Evolutionary conservation across 92 coral and sea anemone genomes (phyloP).

Genomic region (Anthopleura xanthogrammica): DNA sequence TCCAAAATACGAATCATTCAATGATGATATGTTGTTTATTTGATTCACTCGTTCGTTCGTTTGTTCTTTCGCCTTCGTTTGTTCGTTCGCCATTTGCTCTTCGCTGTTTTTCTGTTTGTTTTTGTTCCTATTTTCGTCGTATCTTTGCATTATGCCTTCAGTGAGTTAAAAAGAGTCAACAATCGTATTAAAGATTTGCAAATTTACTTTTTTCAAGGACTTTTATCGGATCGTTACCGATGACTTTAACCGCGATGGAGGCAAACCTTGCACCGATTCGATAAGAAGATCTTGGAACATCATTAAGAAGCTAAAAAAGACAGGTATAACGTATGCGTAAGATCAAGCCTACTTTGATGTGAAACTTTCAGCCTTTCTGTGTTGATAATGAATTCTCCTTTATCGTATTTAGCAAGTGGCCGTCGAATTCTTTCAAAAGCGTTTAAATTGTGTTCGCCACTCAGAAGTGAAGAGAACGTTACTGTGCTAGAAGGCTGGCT

Average conservation of each 20-base stretch:
- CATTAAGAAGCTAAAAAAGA: conserved; percentile 59
- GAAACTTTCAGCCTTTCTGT: not conserved
- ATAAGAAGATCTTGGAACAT: conserved; percentile 79
- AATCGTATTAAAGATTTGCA: no score
- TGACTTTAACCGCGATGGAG: conserved; percentile 79
- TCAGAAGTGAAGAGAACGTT: conserved; percentile 67
- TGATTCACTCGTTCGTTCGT: no score
- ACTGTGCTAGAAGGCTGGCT: conserved; percentile 75
- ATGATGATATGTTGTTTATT: no score
- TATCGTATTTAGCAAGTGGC: conserved; percentile 55
- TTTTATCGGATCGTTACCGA: conserved; percentile 87
- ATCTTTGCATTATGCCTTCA: no score
- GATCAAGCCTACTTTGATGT: not conserved
- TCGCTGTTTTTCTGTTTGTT: no score
- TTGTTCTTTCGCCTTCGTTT: not conserved
- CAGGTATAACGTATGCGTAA: conserved; percentile 71
- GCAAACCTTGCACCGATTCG: conserved; percentile 70
- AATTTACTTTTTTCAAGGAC: conserved; percentile 32
- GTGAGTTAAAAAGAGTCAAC: no score
- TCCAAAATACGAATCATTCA: no score
- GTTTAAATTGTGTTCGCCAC: conserved; percentile 82
- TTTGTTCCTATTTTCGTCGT: no score
- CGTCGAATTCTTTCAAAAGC: conserved; percentile 57
- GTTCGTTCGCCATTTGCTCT: no score
- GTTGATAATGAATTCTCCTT: not conserved